Conservation (phyloP, 2,888 invertebrate genomes). For the Heliconius ismenius region DNA sequence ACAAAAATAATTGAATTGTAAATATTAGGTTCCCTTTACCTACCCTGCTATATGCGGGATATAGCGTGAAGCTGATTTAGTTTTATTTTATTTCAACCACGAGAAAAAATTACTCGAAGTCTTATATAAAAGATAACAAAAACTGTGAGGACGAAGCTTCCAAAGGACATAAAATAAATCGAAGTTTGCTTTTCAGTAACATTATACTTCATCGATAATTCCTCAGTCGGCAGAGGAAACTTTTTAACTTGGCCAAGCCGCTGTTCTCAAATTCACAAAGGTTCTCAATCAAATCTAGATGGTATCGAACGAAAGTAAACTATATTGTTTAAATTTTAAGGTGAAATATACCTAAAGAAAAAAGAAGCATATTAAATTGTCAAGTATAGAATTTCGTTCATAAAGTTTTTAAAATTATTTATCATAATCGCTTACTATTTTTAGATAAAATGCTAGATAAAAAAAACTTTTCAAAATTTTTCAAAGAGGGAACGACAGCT, state of each 20-base stretch:
- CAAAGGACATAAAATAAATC: slow-evolving; percentile 30
- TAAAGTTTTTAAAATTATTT: neutral
- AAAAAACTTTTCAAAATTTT: too few relatives aligned
- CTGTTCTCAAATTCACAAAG: slow-evolving; percentile 46
- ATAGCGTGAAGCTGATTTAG: too few relatives aligned
- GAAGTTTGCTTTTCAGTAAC: slow-evolving; percentile 37
- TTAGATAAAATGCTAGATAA: neutral
- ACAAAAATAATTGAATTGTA: too few relatives aligned
- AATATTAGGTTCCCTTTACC: too few relatives aligned
- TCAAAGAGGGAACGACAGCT: too few relatives aligned
- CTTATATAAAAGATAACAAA: neutral
- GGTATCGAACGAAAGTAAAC: slow-evolving; percentile 20
- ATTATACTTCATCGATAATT: slow-evolving; percentile 42
- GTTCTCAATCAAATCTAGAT: slow-evolving; percentile 32
- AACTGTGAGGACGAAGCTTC: neutral
- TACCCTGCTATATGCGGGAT: too few relatives aligned
- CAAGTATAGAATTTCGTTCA: slow-evolving; percentile 17
- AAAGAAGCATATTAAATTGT: slow-evolving; percentile 9
- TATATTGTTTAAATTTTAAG: slow-evolving; percentile 13
- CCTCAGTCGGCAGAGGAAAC: slow-evolving; percentile 41
- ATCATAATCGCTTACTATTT: neutral
- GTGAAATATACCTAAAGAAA: slow-evolving; percentile 11
- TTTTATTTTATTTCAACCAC: too few relatives aligned
- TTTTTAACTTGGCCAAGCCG: slow-evolving; percentile 42
- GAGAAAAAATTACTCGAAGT: neutral